A percentile compares a stretch with the other conserved stretches of the same genome.
phyloP scores from a whole-genome alignment of 2,113 vertebrate genomes.

The Perca flavescens region DNA sequence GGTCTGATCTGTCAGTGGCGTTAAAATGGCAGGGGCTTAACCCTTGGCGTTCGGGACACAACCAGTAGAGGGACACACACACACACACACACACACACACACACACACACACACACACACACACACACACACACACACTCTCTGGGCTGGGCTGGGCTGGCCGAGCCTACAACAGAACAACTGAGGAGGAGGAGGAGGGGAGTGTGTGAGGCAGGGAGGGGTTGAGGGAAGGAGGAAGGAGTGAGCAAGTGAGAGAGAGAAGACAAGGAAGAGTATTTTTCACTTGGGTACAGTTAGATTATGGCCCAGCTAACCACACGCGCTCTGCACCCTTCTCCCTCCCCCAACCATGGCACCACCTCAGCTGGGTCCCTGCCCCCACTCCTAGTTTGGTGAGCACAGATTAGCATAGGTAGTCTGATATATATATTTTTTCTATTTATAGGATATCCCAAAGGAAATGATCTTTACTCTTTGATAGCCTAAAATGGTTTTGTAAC shows the following conservation, averaged over 20 bases:
- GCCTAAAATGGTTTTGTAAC: slow-evolving; percentile 2
- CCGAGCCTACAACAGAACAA: slow-evolving; percentile 66
- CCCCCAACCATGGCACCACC: slow-evolving; percentile 75
- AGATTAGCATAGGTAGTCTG: slow-evolving; percentile 63
- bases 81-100: slow-evolving; percentile 52
- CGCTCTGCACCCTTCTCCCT: slow-evolving; percentile 62
- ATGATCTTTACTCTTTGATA: not conserved
- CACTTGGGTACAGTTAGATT: slow-evolving; percentile 80
- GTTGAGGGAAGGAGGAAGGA: slow-evolving; percentile 39
- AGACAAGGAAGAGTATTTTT: slow-evolving; percentile 79
- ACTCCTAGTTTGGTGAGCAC: slow-evolving; percentile 58
- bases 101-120: slow-evolving; percentile 64
- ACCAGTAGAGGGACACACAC: slow-evolving; percentile 76
- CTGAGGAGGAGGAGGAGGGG: slow-evolving; percentile 47
- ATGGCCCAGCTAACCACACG: slow-evolving; percentile 73
- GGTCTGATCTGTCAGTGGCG: slow-evolving; percentile 92
- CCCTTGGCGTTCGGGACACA: slow-evolving; percentile 85
- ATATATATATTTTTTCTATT: slow-evolving; percentile 1
- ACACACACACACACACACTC: slow-evolving; percentile 44
- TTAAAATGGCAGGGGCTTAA: slow-evolving; percentile 94
- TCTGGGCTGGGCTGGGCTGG: slow-evolving; percentile 40
- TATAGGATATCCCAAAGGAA: slow-evolving; percentile 19
- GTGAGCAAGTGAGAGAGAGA: slow-evolving; percentile 51
- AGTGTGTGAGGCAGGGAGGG: slow-evolving; percentile 28
- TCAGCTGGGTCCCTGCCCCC: slow-evolving; percentile 74